These are phyloP conservation scores for Chymomyza fuscimana DNA, from an alignment of 2,888 invertebrate genomes.

Conservation along the genomic window DNA sequence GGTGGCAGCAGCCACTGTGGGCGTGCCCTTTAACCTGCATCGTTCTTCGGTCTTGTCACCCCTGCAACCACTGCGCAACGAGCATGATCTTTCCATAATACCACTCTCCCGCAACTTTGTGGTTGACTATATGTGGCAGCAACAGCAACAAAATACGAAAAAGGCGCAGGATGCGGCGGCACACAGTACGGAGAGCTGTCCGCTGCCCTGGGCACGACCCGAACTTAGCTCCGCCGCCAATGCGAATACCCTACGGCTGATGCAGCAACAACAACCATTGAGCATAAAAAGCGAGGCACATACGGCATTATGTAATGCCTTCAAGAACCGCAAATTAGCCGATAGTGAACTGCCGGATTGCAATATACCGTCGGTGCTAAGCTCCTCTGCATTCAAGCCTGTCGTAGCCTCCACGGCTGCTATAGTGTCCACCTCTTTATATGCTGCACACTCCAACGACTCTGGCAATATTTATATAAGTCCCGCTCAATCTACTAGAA, in stretches of 20 bases:
- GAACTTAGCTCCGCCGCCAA: slow-evolving; percentile 27
- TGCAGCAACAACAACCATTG: slow-evolving; percentile 27
- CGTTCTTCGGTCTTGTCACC: slow-evolving; percentile 48
- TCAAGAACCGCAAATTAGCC: slow-evolving; percentile 38
- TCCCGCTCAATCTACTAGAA: slow-evolving; percentile 39
- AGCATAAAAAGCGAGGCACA: slow-evolving; percentile 40
- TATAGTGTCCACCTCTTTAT: slow-evolving; percentile 57
- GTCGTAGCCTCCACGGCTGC: slow-evolving; percentile 62
- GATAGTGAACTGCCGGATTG: slow-evolving; percentile 40
- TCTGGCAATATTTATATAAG: slow-evolving; percentile 35
- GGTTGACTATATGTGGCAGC: slow-evolving; percentile 91
- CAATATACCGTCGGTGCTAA: slow-evolving; percentile 61
- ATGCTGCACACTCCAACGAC: slow-evolving; percentile 42
- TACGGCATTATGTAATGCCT: slow-evolving; percentile 20
- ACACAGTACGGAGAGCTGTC: slow-evolving; percentile 14
- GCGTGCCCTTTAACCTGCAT: slow-evolving; percentile 59
- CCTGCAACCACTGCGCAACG: slow-evolving; percentile 41
- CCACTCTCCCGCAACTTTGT: slow-evolving; percentile 85
- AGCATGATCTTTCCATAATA: slow-evolving; percentile 76
- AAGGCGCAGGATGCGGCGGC: slow-evolving; percentile 58
- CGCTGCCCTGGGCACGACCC: slow-evolving; percentile 84
- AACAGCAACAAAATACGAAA: slow-evolving; percentile 78
- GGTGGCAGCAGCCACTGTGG: slow-evolving; percentile 55
- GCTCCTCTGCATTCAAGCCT: slow-evolving; percentile 71
- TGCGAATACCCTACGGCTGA: slow-evolving; percentile 21